Percentiles rank a stretch among this genome's conserved stretches.
phyloP scores from a whole-genome alignment of 92 coral and sea anemone genomes.

The Zoanthus solanderi region DNA sequence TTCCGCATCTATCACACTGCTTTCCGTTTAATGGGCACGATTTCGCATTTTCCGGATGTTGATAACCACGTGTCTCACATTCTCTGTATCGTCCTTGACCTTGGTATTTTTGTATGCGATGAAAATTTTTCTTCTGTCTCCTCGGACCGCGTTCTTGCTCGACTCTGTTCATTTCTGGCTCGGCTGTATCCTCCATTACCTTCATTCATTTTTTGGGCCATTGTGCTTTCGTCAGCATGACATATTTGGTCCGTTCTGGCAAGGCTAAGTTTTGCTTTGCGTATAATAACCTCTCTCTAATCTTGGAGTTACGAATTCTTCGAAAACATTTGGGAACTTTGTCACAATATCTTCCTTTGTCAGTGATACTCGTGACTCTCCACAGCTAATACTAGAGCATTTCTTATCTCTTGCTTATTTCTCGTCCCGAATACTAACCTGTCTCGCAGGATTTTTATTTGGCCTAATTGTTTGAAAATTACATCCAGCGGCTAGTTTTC shows the following conservation, averaged over 20 bases:
- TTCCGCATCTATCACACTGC: constrained; percentile 60
- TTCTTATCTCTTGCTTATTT: no score
- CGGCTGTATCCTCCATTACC: constrained; percentile 41
- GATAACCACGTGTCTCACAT: constrained; percentile 43
- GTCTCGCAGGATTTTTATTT: constrained; percentile 54
- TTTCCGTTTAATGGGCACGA: constrained; percentile 55
- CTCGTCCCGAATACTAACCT: constrained; percentile 41
- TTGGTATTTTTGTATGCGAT: constrained; percentile 46
- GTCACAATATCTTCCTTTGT: no score
- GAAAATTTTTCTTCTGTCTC: constrained; percentile 7
- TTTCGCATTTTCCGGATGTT: constrained; percentile 42
- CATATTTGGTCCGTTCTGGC: constrained; percentile 60
- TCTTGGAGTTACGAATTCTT: constrained; percentile 41
- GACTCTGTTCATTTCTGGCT: constrained; percentile 41
- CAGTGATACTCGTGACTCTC: no score
- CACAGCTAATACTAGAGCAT: no score
- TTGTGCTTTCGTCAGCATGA: constrained; percentile 57
- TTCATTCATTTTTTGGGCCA: constrained; percentile 49
- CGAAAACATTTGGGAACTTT: no score
- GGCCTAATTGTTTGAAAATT: constrained; percentile 54
- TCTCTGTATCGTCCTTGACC: constrained; percentile 45
- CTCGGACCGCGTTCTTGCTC: constrained; percentile 18
- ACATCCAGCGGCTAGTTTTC: no score
- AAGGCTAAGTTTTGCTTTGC: constrained; percentile 44
- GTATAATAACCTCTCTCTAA: constrained; percentile 58